Percentiles rank a stretch among this genome's conserved stretches.
Evolutionary conservation across 2,888 invertebrate genomes (phyloP).

Genomic region (Silvanus unidentatus): DNA sequence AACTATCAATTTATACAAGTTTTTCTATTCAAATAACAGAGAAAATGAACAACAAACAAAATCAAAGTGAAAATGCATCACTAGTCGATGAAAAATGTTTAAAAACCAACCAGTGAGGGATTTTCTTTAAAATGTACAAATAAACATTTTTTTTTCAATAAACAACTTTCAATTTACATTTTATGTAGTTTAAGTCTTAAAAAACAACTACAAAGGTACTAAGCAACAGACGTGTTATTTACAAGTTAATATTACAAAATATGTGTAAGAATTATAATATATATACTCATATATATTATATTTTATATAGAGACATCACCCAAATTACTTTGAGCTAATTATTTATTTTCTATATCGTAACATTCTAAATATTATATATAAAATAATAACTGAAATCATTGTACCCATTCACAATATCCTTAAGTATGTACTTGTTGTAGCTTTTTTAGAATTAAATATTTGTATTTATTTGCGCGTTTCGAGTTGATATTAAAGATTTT

Average conservation of each 20-base stretch:
- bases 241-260: constrained; percentile 37
- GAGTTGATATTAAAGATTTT: constrained; percentile 28
- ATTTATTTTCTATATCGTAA: constrained; percentile 20
- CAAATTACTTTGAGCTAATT: constrained; percentile 33
- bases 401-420: constrained; percentile 33
- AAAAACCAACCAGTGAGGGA: too few species aligned
- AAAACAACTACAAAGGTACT: constrained; percentile 23
- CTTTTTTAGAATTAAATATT: constrained; percentile 35
- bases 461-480: constrained; percentile 4
- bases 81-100: too few species aligned
- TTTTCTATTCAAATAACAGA: too few species aligned
- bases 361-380: too few species aligned
- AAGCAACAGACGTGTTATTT: constrained; percentile 35
- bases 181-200: constrained; percentile 5
- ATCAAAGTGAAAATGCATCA: too few species aligned
- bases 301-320: constrained; percentile 32
- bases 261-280: constrained; percentile 28
- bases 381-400: constrained; percentile 14
- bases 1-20: too few species aligned
- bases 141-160: too few species aligned
- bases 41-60: too few species aligned
- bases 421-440: too few species aligned
- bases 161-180: too few species aligned
- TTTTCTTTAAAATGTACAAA: too few species aligned
- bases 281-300: too few species aligned